Evolutionary conservation across 1,140 invertebrate genomes (phyloP), one percentile per base, ranked within the genome.

Genomic region (Drosophila pseudoananassae): DNA sequence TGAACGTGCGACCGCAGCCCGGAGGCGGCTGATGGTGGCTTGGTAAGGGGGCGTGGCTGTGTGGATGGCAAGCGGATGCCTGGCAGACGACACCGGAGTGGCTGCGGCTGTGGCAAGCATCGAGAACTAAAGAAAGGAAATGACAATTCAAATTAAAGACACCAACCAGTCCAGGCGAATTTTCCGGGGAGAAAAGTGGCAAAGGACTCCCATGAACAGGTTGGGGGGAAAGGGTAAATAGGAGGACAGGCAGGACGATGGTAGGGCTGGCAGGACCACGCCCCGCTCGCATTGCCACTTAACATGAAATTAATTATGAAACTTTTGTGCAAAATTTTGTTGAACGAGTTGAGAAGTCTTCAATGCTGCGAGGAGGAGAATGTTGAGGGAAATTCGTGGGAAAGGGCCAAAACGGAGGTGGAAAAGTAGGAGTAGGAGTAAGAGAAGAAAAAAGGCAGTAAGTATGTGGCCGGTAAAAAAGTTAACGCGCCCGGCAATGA

Each of bases 261-360:
- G 29, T 0, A 12, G n/a, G 27, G 58, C 61, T 17, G 61, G 53
- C 55, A 43, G 47, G 59, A 61, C 72, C 66, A 68, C 53, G 31
- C 40, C 54, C 78, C 77, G 65, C 61, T 78, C 71, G 65, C 83
- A 88, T 79, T 88, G 78, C 83, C 83, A 88, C 83, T 88, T 88
- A 88, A 88, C 83, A 88, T 88, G 83, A 88, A 88, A 88, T 88
- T 88, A 88, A 88, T 88, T 88, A 88, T 88, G 83, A 88, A 88
- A 88, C 78, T 88, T 87, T 87, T 88, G 83, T 88, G 79, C 79
- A 88, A 79, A 87, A 88, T 83, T 88, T 88, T 88, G 83, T 88
- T 83, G 65, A 88, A 88, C 83, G 83, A 88, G 83, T 88, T 88
- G 76, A 46, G 66, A 85, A 81, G 76, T 73, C 75, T 82, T 74